Base-by-base conservation (phyloP, 2,113 vertebrate genomes). In the Cettia cetti region DNA sequence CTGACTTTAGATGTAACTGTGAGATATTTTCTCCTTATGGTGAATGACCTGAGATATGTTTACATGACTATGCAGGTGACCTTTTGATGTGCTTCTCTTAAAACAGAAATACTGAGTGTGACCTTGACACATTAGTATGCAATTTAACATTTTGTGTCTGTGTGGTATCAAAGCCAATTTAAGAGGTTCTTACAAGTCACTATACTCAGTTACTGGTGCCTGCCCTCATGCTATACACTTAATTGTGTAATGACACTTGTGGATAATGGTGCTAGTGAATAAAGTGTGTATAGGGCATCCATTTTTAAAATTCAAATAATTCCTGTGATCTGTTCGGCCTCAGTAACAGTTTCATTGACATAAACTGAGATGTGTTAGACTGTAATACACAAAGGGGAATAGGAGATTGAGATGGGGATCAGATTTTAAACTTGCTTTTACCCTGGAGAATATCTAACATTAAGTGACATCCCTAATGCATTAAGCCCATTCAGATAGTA, bases 391-490 rank as follows among this genome's bases (percentile, higher is more conserved):
- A 44, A 93, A 79, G 42, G 44, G 56, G 63, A 95, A 68, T 8
- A 52, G 40, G 15, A 87, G 33, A 6, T 40, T 56, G 53, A 37
- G 85, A 69, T 33, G 14, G 30, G 26, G 26, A 79, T 71, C 50
- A 57, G 33, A 31, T 91, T 91, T 88, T 82, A 90, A 72, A 88
- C n/a, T 88, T 93, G 66, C 15, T 85, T 96, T 69, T 79, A 47
- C 75, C 27, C n/a, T 37, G 21, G 70, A 90, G 85, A 88, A 72
- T 42, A 80, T 50, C 49, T 87, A 92, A 80, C 63, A 52, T 57
- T 89, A 86, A 90, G 77, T 49, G 31, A 66, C 54, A 88, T 53
- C 54, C 59, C 49, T 77, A 2, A 0, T 40, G 63, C 31, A 82
- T 87, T 86, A 86, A 82, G 14, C 21, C 71, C 82, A 57, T 86